These are phyloP conservation scores for Grus americana DNA, from an alignment of 2,113 vertebrate species.

Conservation along the genomic window DNA sequence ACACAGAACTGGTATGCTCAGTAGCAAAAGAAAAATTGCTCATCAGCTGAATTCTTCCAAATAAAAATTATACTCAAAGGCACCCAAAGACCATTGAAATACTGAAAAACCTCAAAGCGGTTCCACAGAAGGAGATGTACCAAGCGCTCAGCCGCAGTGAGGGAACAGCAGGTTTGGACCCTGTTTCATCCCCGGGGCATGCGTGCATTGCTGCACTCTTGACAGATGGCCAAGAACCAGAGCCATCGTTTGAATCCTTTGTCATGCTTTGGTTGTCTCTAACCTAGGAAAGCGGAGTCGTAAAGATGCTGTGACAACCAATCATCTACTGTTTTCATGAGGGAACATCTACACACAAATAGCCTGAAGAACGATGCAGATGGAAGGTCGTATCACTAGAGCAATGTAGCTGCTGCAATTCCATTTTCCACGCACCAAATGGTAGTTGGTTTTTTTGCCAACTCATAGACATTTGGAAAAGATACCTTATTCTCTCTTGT, in stretches of 20 bases:
- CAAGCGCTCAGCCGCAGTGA: neutral
- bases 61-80: neutral
- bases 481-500: neutral
- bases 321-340: neutral
- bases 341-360: neutral
- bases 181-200: neutral
- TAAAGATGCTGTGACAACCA: neutral
- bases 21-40: neutral
- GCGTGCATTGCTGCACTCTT: neutral
- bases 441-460: neutral
- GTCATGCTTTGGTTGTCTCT: neutral
- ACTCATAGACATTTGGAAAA: neutral
- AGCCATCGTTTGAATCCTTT: neutral
- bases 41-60: neutral
- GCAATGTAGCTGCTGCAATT: neutral
- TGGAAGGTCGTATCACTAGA: neutral
- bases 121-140: neutral
- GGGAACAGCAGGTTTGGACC: neutral
- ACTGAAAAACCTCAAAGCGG: neutral
- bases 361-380: neutral
- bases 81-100: neutral
- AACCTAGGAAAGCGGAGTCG: neutral
- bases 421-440: neutral
- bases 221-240: neutral
- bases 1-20: neutral